phyloP scores from a whole-genome alignment of 2,888 invertebrate genomes.

The Spisula solida region DNA sequence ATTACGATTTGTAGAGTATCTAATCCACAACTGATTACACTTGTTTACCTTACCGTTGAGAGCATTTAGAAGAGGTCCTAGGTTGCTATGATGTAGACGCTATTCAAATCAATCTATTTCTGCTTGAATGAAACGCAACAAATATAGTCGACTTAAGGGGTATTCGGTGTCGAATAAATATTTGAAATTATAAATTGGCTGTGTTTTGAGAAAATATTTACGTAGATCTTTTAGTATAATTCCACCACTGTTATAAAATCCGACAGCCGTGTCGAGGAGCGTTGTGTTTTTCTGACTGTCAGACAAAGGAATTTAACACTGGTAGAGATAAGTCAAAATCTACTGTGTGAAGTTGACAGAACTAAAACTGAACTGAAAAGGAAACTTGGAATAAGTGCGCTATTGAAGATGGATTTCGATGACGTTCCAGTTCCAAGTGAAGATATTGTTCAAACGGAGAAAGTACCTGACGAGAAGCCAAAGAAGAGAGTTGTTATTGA shows the following conservation, averaged over 20 bases:
- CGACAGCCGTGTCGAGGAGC: too few relatives aligned
- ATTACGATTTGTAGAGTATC: background rate
- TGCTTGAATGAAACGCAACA: background rate
- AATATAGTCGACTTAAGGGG: background rate
- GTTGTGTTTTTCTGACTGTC: too few relatives aligned
- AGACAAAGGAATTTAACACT: background rate
- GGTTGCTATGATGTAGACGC: background rate
- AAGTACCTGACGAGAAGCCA: slow-evolving; percentile 1
- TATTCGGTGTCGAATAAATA: background rate
- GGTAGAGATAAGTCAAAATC: too few relatives aligned
- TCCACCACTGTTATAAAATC: too few relatives aligned
- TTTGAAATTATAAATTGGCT: background rate
- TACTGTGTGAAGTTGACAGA: background rate
- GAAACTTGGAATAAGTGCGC: too few relatives aligned
- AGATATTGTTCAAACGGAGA: background rate
- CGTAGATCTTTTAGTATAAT: background rate
- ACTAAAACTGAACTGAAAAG: too few relatives aligned
- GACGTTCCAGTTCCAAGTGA: background rate
- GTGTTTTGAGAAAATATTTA: background rate
- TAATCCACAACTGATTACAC: background rate
- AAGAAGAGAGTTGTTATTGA: slow-evolving; percentile 57
- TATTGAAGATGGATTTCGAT: slow-evolving; percentile 24
- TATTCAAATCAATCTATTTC: background rate
- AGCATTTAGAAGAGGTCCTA: background rate
- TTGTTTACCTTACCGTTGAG: background rate